phyloP scores from a whole-genome alignment of 1,140 invertebrate species.

The Rhyacophila brunnea region DNA sequence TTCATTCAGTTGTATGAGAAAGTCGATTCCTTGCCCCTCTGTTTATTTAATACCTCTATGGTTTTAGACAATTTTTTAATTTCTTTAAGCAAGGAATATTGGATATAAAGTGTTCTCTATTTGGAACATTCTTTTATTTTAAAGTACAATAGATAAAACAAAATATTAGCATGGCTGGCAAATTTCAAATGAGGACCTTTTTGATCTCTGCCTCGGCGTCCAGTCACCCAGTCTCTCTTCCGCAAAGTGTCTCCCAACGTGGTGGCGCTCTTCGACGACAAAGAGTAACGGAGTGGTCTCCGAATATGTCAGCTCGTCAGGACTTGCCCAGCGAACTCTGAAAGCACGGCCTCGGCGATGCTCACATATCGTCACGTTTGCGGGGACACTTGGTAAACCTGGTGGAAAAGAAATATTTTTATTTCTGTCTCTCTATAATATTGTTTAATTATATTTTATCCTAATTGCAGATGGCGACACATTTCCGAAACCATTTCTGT shows the following conservation, averaged over 20 bases:
- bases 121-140: no score
- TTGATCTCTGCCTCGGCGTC: conserved; percentile 38
- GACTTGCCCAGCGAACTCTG: conserved; percentile 43
- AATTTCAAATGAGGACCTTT: conserved; percentile 21
- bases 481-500: no score
- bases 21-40: no score
- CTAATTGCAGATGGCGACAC: no score
- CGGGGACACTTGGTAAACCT: conserved; percentile 51
- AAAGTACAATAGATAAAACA: no score
- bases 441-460: no score
- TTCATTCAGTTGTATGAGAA: no score
- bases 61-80: no score
- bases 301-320: background rate
- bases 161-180: no score
- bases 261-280: conserved; percentile 57
- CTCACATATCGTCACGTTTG: conserved; percentile 42
- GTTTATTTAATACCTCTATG: no score
- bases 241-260: conserved; percentile 53
- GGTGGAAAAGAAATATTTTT: background rate
- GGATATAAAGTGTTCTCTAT: no score
- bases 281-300: conserved; percentile 41
- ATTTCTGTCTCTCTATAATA: no score
- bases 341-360: conserved; percentile 39
- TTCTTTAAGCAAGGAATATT: background rate
- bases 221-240: conserved; percentile 55